phyloP scores from a whole-genome alignment of 2,113 vertebrate genomes.

The Dicrurus megarhynchus region DNA sequence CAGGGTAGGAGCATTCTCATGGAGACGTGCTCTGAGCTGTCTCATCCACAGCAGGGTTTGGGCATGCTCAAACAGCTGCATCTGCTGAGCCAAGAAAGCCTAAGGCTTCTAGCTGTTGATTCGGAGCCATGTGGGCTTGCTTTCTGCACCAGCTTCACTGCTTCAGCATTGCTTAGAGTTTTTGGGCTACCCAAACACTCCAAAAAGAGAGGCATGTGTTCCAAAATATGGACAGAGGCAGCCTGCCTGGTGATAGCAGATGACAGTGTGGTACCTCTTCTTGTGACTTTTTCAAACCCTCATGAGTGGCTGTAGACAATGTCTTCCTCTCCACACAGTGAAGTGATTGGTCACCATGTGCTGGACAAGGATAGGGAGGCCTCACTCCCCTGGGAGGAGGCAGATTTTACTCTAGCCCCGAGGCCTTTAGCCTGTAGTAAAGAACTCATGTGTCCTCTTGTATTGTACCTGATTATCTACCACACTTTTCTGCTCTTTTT shows the following conservation, averaged over 20 bases:
- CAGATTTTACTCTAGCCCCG: neutral
- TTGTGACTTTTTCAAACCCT: neutral
- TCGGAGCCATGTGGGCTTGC: neutral
- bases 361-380: neutral
- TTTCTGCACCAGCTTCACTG: neutral
- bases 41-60: neutral
- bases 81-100: neutral
- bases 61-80: neutral
- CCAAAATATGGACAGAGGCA: neutral
- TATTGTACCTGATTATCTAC: neutral
- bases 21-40: neutral
- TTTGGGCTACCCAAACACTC: neutral
- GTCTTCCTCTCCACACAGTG: rapidly evolving
- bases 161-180: neutral
- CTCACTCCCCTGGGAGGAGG: rapidly evolving
- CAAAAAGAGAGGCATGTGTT: neutral
- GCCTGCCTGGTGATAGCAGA: neutral
- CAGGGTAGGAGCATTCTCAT: neutral
- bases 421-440: neutral
- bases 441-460: neutral
- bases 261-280: neutral
- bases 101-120: neutral
- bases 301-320: rapidly evolving
- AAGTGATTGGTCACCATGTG: neutral
- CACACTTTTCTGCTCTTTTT: neutral